Conservation (phyloP, 1,140 invertebrate species). For the Drosophila bocki region DNA sequence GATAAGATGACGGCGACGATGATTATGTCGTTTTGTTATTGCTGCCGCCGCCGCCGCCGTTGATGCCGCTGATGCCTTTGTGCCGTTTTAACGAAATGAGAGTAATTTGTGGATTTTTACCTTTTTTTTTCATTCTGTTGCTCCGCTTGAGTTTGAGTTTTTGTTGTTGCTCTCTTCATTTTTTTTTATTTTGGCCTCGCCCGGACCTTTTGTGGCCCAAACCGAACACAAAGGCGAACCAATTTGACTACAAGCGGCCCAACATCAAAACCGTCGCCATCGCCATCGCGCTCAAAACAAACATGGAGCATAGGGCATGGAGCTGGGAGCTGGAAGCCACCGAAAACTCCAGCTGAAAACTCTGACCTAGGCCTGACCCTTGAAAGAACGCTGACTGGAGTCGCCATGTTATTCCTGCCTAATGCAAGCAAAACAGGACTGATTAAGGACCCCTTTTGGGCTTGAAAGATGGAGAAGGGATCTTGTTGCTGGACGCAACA, state of each 20-base stretch:
- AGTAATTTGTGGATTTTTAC: slow-evolving; percentile 80
- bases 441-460: slow-evolving; percentile 6
- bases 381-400: background rate
- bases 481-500: background rate
- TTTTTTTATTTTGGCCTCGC: slow-evolving; percentile 28
- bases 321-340: background rate
- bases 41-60: slow-evolving; percentile 44
- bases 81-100: slow-evolving; percentile 81
- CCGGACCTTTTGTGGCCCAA: slow-evolving; percentile 50
- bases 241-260: slow-evolving; percentile 75
- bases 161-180: slow-evolving; percentile 10
- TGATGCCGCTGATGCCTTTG: slow-evolving; percentile 53
- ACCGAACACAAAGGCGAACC: slow-evolving; percentile 67
- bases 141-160: slow-evolving; percentile 33
- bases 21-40: slow-evolving; percentile 82
- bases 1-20: slow-evolving; percentile 80
- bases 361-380: background rate
- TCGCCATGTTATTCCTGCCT: background rate
- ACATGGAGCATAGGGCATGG: slow-evolving; percentile 42
- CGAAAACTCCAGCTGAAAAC: background rate
- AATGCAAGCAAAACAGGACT: slow-evolving; percentile 9
- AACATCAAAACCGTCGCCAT: slow-evolving; percentile 74
- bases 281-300: slow-evolving; percentile 52
- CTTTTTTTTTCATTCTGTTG: slow-evolving; percentile 59
- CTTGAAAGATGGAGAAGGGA: background rate